These are phyloP conservation scores for Chondrilla cf. caribensis DNA, from an alignment of 37 sponge, comb jelly and placozoan species.

Conservation along the genomic window DNA sequence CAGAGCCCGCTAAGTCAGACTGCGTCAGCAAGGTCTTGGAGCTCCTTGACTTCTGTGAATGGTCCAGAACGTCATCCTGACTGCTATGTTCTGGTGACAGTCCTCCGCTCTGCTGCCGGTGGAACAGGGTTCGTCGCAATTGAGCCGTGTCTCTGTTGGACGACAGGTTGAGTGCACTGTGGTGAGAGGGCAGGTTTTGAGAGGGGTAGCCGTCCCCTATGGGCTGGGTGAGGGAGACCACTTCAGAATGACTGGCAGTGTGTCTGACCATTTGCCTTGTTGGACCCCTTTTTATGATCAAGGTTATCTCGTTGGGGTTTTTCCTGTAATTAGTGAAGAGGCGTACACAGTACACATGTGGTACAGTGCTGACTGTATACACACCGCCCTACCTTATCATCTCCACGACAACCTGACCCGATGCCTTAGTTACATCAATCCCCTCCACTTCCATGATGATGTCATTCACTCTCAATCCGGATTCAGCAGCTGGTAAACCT, in stretches of 20 bases:
- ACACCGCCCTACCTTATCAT: constrained; percentile 34
- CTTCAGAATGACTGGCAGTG: neutral
- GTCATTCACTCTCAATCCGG: constrained; percentile 45
- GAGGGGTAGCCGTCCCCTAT: neutral
- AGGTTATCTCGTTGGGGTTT: constrained; percentile 12
- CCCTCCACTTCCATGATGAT: constrained; percentile 49
- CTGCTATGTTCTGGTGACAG: neutral
- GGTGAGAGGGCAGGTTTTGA: neutral
- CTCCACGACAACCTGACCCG: constrained; percentile 34
- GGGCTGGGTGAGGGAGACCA: constrained; percentile 5
- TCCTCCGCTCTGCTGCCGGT: neutral
- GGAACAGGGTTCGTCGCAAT: neutral
- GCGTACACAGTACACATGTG: too few species aligned
- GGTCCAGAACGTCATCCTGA: neutral
- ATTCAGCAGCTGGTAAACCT: constrained; percentile 54
- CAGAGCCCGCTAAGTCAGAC: neutral
- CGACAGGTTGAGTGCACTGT: constrained; percentile 14
- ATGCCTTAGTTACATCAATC: constrained; percentile 47
- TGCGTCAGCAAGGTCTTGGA: neutral
- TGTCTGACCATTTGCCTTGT: neutral
- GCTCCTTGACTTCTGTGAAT: neutral
- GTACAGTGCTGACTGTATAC: too few species aligned
- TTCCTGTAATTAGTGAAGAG: constrained; percentile 33
- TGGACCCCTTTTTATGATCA: constrained; percentile 31
- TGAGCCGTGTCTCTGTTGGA: neutral